Conservation (phyloP, 2,888 invertebrate species). For the Limnephilus lunatus region DNA sequence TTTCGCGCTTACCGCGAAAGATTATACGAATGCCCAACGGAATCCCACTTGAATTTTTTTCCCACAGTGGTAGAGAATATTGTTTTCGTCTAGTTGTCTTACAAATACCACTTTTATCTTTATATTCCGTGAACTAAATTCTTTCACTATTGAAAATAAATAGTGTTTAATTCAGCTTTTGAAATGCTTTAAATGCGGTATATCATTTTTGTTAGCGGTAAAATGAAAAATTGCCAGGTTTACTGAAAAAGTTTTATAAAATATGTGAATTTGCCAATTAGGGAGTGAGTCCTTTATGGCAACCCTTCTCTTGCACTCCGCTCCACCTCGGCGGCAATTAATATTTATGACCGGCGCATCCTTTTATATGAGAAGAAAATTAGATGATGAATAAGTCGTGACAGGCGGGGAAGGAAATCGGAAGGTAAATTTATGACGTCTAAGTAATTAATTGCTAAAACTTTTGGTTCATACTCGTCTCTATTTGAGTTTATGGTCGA, state of each 20-base stretch:
- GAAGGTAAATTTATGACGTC: neutral
- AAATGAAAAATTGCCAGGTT: neutral
- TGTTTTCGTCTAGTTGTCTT: too few relatives aligned
- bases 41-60: too few relatives aligned
- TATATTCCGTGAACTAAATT: too few relatives aligned
- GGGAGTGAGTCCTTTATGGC: neutral
- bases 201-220: neutral
- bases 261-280: slow-evolving; percentile 23
- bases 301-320: slow-evolving; percentile 15
- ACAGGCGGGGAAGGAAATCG: neutral
- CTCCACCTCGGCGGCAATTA: neutral
- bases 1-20: too few relatives aligned
- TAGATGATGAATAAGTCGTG: neutral
- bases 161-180: neutral
- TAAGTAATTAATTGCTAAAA: neutral
- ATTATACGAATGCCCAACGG: too few relatives aligned
- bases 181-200: neutral
- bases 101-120: too few relatives aligned
- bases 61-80: too few relatives aligned
- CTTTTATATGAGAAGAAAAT: slow-evolving; percentile 8
- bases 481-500: neutral
- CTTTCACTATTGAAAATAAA: neutral
- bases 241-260: neutral
- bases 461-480: neutral
- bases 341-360: slow-evolving; percentile 32